These are phyloP conservation scores for Heliornis fulica DNA, from an alignment of 2,113 vertebrate genomes.

Conservation along the genomic window DNA sequence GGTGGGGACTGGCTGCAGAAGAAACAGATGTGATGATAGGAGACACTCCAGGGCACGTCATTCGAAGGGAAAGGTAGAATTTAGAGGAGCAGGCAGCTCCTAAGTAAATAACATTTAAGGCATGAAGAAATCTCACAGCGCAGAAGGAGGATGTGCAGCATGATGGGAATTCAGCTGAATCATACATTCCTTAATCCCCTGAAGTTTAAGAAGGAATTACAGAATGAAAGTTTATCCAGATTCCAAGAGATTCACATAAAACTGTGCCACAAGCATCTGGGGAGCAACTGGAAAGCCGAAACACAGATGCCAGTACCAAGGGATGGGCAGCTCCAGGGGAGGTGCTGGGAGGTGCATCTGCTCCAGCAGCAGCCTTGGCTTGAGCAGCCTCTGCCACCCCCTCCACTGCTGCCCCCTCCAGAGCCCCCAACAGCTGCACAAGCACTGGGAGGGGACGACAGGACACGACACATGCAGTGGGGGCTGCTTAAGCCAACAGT, in stretches of 20 bases:
- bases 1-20: not conserved
- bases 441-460: not conserved
- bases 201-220: not conserved
- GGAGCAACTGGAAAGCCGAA: not conserved
- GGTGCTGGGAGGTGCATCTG: not conserved
- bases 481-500: not conserved
- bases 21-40: not conserved
- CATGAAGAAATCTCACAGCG: not conserved
- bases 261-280: not conserved
- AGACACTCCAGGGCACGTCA: not conserved
- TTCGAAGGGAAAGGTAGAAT: not conserved
- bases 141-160: not conserved
- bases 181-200: constrained; percentile 25
- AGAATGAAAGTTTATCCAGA: not conserved
- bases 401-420: not conserved
- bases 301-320: fast-evolving
- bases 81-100: not conserved
- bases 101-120: not conserved
- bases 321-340: not conserved
- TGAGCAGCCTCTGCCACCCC: not conserved
- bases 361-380: not conserved
- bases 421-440: not conserved
- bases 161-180: constrained; percentile 19
- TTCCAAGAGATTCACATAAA: not conserved
- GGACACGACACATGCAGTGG: not conserved